Conservation (phyloP, 2,888 invertebrate species). For the Falcaria lacertinaria region DNA sequence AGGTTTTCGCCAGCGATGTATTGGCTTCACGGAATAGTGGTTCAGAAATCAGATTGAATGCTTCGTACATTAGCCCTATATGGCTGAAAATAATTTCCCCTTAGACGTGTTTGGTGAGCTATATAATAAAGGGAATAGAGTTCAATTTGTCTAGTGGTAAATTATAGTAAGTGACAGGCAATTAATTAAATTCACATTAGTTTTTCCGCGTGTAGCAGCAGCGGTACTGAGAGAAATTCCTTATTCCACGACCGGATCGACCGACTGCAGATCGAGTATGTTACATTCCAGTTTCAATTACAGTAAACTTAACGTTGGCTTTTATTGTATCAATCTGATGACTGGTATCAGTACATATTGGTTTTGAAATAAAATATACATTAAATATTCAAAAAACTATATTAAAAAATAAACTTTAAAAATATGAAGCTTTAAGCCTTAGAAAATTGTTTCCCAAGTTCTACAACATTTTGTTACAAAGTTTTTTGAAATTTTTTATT, state of each 20-base stretch:
- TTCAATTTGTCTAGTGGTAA: slow-evolving; percentile 21
- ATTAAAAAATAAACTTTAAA: too few relatives aligned
- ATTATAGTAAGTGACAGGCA: slow-evolving; percentile 29
- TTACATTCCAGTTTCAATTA: slow-evolving; percentile 40
- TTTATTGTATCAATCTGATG: slow-evolving; percentile 25
- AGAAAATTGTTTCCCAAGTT: too few relatives aligned
- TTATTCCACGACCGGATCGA: slow-evolving; percentile 32
- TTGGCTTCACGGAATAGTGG: slow-evolving; percentile 3
- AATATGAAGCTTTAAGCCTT: too few relatives aligned
- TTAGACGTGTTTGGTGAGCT: slow-evolving; percentile 17
- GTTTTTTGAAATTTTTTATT: too few relatives aligned
- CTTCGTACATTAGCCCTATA: slow-evolving; percentile 24
- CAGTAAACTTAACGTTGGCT: slow-evolving; percentile 46
- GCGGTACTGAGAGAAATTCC: slow-evolving; percentile 54
- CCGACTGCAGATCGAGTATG: slow-evolving; percentile 30
- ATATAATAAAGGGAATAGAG: slow-evolving; percentile 28
- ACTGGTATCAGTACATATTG: too few relatives aligned
- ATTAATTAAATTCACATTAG: slow-evolving; percentile 62
- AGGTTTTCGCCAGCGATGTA: slow-evolving; percentile 1
- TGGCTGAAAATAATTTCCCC: slow-evolving; percentile 41
- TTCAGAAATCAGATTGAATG: slow-evolving; percentile 34
- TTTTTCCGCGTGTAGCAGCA: slow-evolving; percentile 49
- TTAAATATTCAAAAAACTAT: too few relatives aligned
- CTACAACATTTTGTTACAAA: too few relatives aligned
- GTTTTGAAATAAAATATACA: too few relatives aligned